Percentiles rank a stretch among this genome's conserved stretches.
phyloP scores from a whole-genome alignment of 2,797 vertebrate genomes.

The Pristis pectinata region DNA sequence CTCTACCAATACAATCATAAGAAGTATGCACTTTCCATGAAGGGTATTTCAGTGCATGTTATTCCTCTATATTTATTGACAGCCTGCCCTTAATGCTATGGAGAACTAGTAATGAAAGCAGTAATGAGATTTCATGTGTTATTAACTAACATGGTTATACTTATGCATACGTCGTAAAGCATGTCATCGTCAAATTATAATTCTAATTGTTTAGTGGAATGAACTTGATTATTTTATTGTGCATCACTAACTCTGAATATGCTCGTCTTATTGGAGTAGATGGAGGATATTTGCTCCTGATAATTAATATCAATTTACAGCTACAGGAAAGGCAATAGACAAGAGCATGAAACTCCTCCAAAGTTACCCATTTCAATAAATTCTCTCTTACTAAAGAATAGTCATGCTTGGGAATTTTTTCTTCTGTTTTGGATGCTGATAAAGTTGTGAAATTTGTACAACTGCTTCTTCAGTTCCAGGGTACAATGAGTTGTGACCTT shows the following conservation, averaged over 20 bases:
- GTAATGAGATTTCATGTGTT: slow-evolving; percentile 34
- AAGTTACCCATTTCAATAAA: background rate
- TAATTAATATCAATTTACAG: slow-evolving; percentile 2
- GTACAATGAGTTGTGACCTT: background rate
- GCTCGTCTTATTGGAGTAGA: background rate
- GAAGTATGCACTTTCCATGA: background rate
- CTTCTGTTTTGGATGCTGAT: background rate
- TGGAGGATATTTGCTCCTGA: slow-evolving; percentile 1
- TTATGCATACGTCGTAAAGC: slow-evolving; percentile 8
- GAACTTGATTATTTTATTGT: slow-evolving; percentile 33
- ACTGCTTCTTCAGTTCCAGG: background rate
- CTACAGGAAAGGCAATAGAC: background rate
- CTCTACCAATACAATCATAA: background rate
- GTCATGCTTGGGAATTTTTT: background rate
- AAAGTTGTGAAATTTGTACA: background rate
- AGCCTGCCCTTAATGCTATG: background rate
- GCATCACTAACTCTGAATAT: slow-evolving; percentile 6
- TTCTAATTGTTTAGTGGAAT: slow-evolving; percentile 35
- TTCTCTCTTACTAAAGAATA: background rate
- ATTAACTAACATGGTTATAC: slow-evolving; percentile 23
- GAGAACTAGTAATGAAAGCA: slow-evolving; percentile 1
- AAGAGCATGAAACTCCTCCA: background rate
- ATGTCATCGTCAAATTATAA: slow-evolving; percentile 26
- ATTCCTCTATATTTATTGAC: background rate
- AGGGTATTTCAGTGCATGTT: background rate